Conservation (phyloP, 2,113 vertebrate genomes). For the mouse (Mus musculus) region DNA sequence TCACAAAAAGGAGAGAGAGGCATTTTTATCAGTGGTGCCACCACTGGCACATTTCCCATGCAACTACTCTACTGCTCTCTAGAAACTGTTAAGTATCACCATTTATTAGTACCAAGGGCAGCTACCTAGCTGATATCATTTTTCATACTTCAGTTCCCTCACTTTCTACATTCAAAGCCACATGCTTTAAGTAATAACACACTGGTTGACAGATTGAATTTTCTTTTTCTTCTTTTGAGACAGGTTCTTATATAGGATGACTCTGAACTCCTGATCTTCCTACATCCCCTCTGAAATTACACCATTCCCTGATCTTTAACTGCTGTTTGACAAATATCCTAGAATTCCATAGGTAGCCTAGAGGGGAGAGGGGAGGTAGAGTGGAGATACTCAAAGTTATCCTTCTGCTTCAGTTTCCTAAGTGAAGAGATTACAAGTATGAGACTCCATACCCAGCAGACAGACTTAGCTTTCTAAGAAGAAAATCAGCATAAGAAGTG, state of each 20-base stretch:
- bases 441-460: background rate
- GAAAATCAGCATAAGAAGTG: background rate
- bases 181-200: background rate
- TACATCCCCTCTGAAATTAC: too few relatives aligned
- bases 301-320: background rate
- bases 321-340: background rate
- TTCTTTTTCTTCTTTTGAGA: background rate
- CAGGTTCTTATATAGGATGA: background rate
- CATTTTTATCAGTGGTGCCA: background rate
- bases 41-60: background rate
- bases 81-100: background rate
- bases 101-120: background rate
- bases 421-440: background rate
- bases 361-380: background rate
- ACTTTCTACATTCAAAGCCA: background rate
- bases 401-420: background rate
- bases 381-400: background rate
- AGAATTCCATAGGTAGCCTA: background rate
- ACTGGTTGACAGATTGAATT: background rate
- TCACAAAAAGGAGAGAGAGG: background rate
- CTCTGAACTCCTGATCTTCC: background rate
- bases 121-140: background rate
- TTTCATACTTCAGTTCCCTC: background rate
- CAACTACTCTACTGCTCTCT: background rate
- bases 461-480: constrained; percentile 32